Evolutionary conservation across 2,888 invertebrate genomes (phyloP).

Genomic region (Metalampra italica): DNA sequence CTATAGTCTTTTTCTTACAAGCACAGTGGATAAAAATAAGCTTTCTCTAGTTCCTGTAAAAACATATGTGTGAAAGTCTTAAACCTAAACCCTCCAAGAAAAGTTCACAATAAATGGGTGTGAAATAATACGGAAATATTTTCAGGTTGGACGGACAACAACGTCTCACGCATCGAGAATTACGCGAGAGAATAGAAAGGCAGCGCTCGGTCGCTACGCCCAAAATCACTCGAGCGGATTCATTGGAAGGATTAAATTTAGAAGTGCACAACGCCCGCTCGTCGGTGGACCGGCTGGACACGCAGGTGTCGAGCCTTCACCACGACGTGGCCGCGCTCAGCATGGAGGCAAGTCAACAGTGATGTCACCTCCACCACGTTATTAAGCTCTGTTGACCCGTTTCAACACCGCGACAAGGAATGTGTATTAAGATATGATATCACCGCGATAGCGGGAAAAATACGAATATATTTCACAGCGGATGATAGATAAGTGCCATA

Average conservation of each 20-base stretch:
- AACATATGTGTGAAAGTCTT: too few species aligned
- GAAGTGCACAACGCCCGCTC: conserved; percentile 75
- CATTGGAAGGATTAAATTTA: conserved; percentile 80
- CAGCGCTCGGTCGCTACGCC: conserved; percentile 81
- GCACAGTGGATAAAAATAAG: too few species aligned
- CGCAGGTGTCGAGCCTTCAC: conserved; percentile 88
- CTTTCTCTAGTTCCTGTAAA: too few species aligned
- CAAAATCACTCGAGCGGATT: conserved; percentile 72
- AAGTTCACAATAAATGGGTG: too few species aligned
- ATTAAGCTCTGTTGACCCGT: conserved; percentile 23
- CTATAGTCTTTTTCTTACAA: too few species aligned
- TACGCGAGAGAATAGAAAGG: conserved; percentile 83
- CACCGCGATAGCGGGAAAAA: conserved; percentile 22
- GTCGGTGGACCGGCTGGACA: conserved; percentile 86
- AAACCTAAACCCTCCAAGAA: too few species aligned
- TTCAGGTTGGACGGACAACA: conserved; percentile 54
- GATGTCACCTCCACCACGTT: conserved; percentile 19
- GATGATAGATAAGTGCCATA: not conserved
- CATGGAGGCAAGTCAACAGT: conserved; percentile 80
- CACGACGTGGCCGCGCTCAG: conserved; percentile 92
- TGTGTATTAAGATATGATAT: conserved; percentile 32
- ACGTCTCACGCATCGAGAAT: conserved; percentile 62
- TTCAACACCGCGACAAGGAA: conserved; percentile 22
- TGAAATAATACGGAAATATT: not conserved
- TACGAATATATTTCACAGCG: conserved; percentile 4